Base-by-base conservation (phyloP, 2,113 vertebrate species). In the Sclerurus mexicanus region DNA sequence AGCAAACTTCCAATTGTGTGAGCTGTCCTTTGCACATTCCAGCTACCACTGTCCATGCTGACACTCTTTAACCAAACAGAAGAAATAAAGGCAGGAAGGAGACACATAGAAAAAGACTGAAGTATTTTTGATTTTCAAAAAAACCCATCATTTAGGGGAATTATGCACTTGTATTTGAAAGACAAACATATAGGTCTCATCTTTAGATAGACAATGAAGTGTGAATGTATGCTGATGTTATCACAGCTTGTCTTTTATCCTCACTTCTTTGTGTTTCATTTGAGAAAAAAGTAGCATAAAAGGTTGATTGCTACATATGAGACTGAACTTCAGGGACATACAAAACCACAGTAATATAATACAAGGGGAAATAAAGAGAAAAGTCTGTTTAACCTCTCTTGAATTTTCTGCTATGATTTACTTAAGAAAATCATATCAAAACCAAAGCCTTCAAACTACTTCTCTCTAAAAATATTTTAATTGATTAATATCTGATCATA, bases 101-200 rank as follows among this genome's bases (percentile, higher is more conserved):
- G 16, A 59, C 10, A 25, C 37, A 28, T 31, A 59, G 50, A 77
- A 80, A 64, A 52, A 78, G 14, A 90, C 17, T 58, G 0, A 67
- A 83, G 14, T 71, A 62, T 14, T 78, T 58, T 39, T 31, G 18
- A 37, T 16, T 40, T 35, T 27, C 4, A 53, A 46, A 85, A 74
- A 23, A 2, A 2, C 13, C 4, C 30, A 52, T 2, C 0, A 1
- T 55, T 59, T 52, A 31, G 1, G 2, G 18, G 33, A 89, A 44
- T 16, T 2, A 6, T 52, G 66, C 15, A 35, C 18, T 12, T 11
- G 4, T 40, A 19, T 35, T 66, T 39, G 59, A 49, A 85, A 69
- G 44, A 47, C 20, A 92, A 87, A 71, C 31, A 46, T 17, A 71
- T 5, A 79, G 58, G 52, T 25, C 18, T 1, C 16, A 71, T 30